Base-by-base conservation (phyloP, 2,797 vertebrate species). In the Sardinella longiceps region DNA sequence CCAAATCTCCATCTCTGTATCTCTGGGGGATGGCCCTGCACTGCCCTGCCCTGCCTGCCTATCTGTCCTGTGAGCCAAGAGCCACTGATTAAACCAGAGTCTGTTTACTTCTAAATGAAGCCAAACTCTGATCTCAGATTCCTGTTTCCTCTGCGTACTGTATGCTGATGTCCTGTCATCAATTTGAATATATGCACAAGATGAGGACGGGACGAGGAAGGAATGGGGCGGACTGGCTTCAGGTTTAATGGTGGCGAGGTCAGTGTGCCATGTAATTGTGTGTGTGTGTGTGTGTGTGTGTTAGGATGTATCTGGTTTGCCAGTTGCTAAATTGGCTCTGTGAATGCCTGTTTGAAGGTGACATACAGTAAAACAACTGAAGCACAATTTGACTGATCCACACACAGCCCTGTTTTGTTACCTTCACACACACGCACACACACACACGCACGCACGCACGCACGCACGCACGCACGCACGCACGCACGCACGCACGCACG, bases 181-280 rank as follows among this genome's bases (percentile, higher is more conserved):
- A 88, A 88, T 90, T 90, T 90, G 80, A 89, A 87, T 89, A 84
- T 88, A 88, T 87, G 85, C 66, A 87, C 63, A n/a, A n/a, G n/a
- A n/a, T n/a, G n/a, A 87, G 80, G 25, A 80, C 63, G 81, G 84
- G 15, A 18, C 3, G 53, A 5, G 80, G 25, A 80, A 46, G 80
- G 84, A 15, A 18, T 0, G 7, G 53, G 6, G 53, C 18, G 20
- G 20, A n/a, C n/a, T 43, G 43, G 4, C 88, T 83, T 83, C 84
- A 81, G 83, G 63, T 81, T 87, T 93, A 93, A 93, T 92, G 90
- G 91, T 91, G 88, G 89, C 7, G 56, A 87, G 91, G 91, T 94
- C 92, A 92, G 90, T 92, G 91, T 87, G 90, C 91, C 92, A 90
- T 91, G 92, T 94, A 91, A 93, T 95, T 94, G 93, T 92, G 91